These are phyloP conservation scores for Magallana ariakensis DNA, from an alignment of 1,140 invertebrate species.

Conservation along the genomic window DNA sequence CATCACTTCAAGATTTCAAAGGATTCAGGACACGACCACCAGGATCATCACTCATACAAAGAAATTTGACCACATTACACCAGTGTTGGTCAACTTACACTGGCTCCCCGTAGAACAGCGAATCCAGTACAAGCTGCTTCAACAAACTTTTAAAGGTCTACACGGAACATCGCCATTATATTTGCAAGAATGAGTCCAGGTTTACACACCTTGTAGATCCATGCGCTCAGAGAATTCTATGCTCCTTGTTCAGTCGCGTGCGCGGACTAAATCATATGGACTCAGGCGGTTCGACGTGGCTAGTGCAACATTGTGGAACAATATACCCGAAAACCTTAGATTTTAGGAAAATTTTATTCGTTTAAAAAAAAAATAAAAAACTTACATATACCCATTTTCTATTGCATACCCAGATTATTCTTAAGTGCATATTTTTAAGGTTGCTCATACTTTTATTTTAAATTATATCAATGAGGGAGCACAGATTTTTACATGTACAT, in stretches of 20 bases:
- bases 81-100: too few species aligned
- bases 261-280: conserved; percentile 44
- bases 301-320: conserved; percentile 23
- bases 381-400: neutral
- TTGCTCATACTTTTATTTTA: neutral
- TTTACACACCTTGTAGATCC: neutral
- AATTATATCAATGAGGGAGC: neutral
- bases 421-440: neutral
- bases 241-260: neutral
- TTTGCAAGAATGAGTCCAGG: neutral
- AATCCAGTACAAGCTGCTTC: too few species aligned
- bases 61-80: too few species aligned
- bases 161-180: too few species aligned
- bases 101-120: too few species aligned
- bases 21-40: too few species aligned
- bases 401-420: neutral
- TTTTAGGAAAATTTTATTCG: neutral
- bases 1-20: too few species aligned
- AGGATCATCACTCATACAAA: too few species aligned
- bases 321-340: neutral
- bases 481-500: neutral
- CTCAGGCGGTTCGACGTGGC: conserved; percentile 19
- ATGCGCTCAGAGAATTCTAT: conserved; percentile 4
- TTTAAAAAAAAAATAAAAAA: neutral
- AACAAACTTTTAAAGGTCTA: too few species aligned